phyloP scores from a whole-genome alignment of 2,888 invertebrate genomes.

The Ectropis crepuscularia region DNA sequence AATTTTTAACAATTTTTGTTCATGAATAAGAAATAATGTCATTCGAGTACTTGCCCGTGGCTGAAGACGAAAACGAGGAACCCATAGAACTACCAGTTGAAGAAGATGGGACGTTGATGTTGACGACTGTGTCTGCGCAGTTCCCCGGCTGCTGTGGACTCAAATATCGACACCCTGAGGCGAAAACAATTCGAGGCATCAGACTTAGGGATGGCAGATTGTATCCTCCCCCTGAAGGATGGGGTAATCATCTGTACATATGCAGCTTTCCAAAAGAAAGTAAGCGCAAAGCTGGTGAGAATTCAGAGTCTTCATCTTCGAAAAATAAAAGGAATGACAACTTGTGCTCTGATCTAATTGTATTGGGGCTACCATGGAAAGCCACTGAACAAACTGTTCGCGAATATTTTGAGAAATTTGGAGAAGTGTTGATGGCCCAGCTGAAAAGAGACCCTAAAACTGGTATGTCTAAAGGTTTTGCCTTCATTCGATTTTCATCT shows the following conservation, averaged over 20 bases:
- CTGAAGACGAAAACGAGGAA: slow-evolving; percentile 98
- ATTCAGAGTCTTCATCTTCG: slow-evolving; percentile 91
- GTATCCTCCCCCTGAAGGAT: slow-evolving; percentile 94
- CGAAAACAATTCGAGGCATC: slow-evolving; percentile 94
- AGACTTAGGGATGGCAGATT: slow-evolving; percentile 96
- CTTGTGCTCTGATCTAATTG: slow-evolving; percentile 98
- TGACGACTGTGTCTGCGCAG: slow-evolving; percentile 97
- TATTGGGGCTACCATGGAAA: slow-evolving; percentile 99
- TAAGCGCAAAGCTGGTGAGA: slow-evolving; percentile 97
- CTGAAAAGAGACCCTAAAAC: slow-evolving; percentile 96
- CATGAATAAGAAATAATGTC: slow-evolving; percentile 84
- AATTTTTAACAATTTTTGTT: slow-evolving; percentile 71
- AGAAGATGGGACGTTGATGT: slow-evolving; percentile 95
- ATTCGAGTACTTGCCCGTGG: slow-evolving; percentile 93
- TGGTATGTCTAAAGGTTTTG: slow-evolving; percentile 99
- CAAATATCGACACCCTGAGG: slow-evolving; percentile 97
- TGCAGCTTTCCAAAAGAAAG: slow-evolving; percentile 96
- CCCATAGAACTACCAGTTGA: slow-evolving; percentile 98
- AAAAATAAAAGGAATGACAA: slow-evolving; percentile 98
- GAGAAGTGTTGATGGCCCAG: slow-evolving; percentile 99
- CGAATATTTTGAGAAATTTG: slow-evolving; percentile 98
- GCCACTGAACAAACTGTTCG: slow-evolving; percentile 97
- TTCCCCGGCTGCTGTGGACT: slow-evolving; percentile 98
- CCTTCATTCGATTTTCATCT: slow-evolving; percentile 97
- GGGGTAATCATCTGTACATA: slow-evolving; percentile 92